A percentile compares a stretch with the other conserved stretches of the same genome.
Evolutionary conservation across 1,140 invertebrate species (phyloP).

Genomic region (Pseudachorutes palmiensis): DNA sequence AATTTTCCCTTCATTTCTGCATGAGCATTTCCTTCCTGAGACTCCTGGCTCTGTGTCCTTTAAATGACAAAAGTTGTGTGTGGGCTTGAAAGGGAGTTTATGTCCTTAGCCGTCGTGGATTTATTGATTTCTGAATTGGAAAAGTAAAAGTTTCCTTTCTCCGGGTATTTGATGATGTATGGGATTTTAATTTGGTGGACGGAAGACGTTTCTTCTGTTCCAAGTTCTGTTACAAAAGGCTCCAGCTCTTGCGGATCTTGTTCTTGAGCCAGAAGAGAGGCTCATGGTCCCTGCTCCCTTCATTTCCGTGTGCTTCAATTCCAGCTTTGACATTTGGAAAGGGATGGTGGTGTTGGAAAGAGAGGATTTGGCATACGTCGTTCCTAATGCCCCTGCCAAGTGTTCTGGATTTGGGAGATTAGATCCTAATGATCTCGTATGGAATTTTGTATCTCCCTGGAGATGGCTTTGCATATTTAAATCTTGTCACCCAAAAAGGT

Average conservation of each 20-base stretch:
- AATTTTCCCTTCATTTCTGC: no score
- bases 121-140: neutral
- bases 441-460: neutral
- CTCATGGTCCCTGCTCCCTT: neutral
- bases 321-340: neutral
- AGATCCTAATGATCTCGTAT: slow-evolving; percentile 10
- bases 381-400: neutral
- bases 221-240: neutral
- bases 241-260: neutral
- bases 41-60: no score
- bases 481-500: slow-evolving; percentile 1
- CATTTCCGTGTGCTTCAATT: neutral
- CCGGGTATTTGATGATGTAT: neutral
- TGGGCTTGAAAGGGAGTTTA: neutral
- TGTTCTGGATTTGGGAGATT: slow-evolving; percentile 4
- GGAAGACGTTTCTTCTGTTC: neutral
- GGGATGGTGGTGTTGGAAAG: neutral
- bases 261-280: neutral
- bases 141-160: neutral
- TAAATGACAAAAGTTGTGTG: no score
- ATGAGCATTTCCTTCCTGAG: no score
- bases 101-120: neutral
- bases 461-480: neutral
- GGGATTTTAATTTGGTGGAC: slow-evolving; percentile 2
- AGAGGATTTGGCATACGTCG: neutral